Percentiles rank a stretch among this genome's conserved stretches.
Evolutionary conservation across 2,888 invertebrate genomes (phyloP).

Genomic region (Caenorhabditis sp.): DNA sequence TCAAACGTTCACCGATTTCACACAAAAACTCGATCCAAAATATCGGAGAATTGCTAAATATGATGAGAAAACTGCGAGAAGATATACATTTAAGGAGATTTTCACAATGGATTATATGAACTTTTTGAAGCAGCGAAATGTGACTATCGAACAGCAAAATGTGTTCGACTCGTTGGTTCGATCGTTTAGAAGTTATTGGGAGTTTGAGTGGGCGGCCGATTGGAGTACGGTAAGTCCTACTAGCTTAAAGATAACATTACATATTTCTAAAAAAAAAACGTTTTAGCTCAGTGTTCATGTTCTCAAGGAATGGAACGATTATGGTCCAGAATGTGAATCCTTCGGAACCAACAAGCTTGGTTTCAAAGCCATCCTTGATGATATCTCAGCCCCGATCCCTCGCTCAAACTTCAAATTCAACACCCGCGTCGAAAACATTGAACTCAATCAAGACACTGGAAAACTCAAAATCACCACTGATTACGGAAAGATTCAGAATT

Average conservation of each 20-base stretch:
- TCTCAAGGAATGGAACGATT: slow-evolving; percentile 62
- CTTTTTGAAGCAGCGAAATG: slow-evolving; percentile 45
- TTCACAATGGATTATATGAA: slow-evolving; percentile 48
- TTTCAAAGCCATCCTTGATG: slow-evolving; percentile 59
- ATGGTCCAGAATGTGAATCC: slow-evolving; percentile 57
- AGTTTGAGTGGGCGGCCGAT: slow-evolving; percentile 67
- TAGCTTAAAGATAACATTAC: not conserved
- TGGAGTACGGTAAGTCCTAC: slow-evolving; percentile 54
- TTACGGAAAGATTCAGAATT: slow-evolving; percentile 22
- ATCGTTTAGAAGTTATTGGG: slow-evolving; percentile 63
- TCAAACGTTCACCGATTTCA: slow-evolving; percentile 43
- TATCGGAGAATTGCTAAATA: slow-evolving; percentile 51
- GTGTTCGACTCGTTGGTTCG: slow-evolving; percentile 60
- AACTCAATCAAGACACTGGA: slow-evolving; percentile 10
- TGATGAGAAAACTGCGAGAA: slow-evolving; percentile 46
- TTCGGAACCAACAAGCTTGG: slow-evolving; percentile 60
- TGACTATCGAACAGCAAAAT: slow-evolving; percentile 40
- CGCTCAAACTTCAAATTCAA: slow-evolving; percentile 48
- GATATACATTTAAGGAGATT: slow-evolving; percentile 47
- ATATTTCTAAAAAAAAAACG: not conserved
- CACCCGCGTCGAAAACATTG: slow-evolving; percentile 54
- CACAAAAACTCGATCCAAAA: slow-evolving; percentile 48
- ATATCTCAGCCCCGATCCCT: slow-evolving; percentile 46
- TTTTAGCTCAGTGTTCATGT: slow-evolving; percentile 61
- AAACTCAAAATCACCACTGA: slow-evolving; percentile 15